These are phyloP conservation scores for Plebejus argus DNA, from an alignment of 2,888 invertebrate species.

Conservation along the genomic window DNA sequence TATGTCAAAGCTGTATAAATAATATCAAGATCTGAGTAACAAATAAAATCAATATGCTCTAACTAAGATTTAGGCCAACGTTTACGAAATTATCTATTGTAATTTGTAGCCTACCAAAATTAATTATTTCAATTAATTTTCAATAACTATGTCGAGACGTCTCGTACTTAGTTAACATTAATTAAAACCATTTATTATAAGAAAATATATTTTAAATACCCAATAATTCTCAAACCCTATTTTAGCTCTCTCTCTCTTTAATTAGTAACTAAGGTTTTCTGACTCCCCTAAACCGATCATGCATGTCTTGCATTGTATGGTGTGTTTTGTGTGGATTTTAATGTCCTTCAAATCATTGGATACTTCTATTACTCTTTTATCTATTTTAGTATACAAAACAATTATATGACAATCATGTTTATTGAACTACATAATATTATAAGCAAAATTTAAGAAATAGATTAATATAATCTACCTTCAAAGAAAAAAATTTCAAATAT, in stretches of 20 bases:
- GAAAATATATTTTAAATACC: neutral
- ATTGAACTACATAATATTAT: neutral
- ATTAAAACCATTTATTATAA: neutral
- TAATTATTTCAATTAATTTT: neutral
- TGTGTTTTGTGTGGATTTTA: slow-evolving; percentile 26
- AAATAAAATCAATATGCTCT: neutral
- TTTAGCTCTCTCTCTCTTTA: neutral
- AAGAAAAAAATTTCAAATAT: neutral
- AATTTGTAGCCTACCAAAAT: neutral
- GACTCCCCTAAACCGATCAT: neutral
- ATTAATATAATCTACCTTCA: neutral
- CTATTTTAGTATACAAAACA: neutral
- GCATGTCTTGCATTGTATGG: slow-evolving; percentile 24
- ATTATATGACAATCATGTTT: neutral
- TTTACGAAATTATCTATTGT: neutral
- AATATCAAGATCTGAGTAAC: neutral
- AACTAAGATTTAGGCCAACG: neutral
- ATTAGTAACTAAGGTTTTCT: neutral
- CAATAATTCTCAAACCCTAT: neutral
- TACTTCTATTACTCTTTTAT: neutral
- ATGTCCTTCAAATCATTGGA: neutral
- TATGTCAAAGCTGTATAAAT: neutral
- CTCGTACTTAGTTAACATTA: neutral
- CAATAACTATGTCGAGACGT: neutral
- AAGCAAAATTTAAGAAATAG: too few relatives aligned